Base-by-base conservation (phyloP, 92 coral and sea anemone species). In the Palythoa grandis region DNA sequence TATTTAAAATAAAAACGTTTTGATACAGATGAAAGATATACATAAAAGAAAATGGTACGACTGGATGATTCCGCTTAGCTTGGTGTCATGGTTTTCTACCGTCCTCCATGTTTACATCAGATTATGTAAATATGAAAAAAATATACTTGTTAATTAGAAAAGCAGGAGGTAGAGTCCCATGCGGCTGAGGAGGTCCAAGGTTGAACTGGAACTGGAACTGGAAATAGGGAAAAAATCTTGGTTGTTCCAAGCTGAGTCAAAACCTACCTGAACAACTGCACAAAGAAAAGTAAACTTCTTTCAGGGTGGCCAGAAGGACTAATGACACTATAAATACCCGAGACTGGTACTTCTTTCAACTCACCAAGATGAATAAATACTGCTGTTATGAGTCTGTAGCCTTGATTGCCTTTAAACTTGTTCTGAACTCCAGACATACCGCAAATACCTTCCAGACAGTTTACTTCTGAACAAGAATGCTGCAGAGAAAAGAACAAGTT, bases 301-400 rank as follows among this genome's bases (percentile, higher is more conserved):
- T 43, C 7, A 12, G 12, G 65, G 11, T 15, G 65, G 6, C 5
- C 12, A 12, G 65, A 58, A 58, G 65, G 65, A 12, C 3, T 58
- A 5, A 23, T 8, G 73, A 25, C 22, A 24, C 38, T 13, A n/a
- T n/a, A 35, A 23, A 25, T 24, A 20, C 22, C 7, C 16, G 35
- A 9, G 9, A 25, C 10, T 2, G 20, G n/a, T 22, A 24, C 5
- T 0, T 5, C 52, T 66, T 7, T 11, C n/a, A 23, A 83, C 94
- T 88, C 82, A 94, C 98, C 98, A 70, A 94, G 87, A 78, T 94
- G 98, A 70, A 94, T 43, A 57, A 94, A 94, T 10, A 94, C 88
- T 65, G 95, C 88, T 7, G 98, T 92, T 16, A 94, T 75, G 11
- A 94, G 90, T 77, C 98, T 86, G 85, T 92, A 94, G 68, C 95